phyloP scores from a whole-genome alignment of 1,140 invertebrate genomes.

The Megalopta genalis region DNA sequence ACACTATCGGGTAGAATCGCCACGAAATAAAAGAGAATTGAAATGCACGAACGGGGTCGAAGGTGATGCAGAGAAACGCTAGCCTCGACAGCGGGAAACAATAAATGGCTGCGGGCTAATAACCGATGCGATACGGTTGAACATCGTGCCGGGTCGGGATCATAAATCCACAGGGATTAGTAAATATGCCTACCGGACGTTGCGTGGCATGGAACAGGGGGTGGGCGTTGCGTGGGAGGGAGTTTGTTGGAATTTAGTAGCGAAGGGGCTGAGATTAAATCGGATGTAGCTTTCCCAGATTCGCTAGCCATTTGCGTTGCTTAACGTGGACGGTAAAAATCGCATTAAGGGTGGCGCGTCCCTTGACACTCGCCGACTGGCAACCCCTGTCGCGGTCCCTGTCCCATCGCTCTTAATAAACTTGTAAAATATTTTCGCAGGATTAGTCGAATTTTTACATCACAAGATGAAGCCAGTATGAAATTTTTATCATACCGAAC shows the following conservation, averaged over 20 bases:
- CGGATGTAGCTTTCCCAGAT: neutral
- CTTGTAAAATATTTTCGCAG: no score
- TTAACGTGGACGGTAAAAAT: slow-evolving; percentile 8
- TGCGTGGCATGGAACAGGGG: neutral
- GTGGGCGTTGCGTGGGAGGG: neutral
- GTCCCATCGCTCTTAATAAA: no score
- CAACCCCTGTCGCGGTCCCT: no score
- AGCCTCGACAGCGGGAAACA: slow-evolving; percentile 10
- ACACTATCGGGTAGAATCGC: no score
- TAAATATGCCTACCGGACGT: slow-evolving; percentile 36
- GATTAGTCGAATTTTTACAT: no score
- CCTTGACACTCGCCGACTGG: no score
- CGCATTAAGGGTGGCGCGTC: neutral
- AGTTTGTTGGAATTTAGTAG: slow-evolving; percentile 29
- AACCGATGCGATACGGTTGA: slow-evolving; percentile 32
- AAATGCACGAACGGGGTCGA: neutral
- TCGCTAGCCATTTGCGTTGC: neutral
- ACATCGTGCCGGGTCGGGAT: slow-evolving; percentile 24
- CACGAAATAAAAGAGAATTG: neutral
- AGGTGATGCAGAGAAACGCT: neutral
- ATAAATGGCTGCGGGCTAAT: slow-evolving; percentile 40
- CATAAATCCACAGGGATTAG: slow-evolving; percentile 43
- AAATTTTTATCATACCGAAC: no score
- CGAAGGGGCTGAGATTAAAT: slow-evolving; percentile 33
- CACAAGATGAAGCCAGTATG: no score